A percentile compares a stretch with the other conserved stretches of the same genome.
Conservation (phyloP, 2,797 vertebrate species). For the Acipenser transmontanus region DNA sequence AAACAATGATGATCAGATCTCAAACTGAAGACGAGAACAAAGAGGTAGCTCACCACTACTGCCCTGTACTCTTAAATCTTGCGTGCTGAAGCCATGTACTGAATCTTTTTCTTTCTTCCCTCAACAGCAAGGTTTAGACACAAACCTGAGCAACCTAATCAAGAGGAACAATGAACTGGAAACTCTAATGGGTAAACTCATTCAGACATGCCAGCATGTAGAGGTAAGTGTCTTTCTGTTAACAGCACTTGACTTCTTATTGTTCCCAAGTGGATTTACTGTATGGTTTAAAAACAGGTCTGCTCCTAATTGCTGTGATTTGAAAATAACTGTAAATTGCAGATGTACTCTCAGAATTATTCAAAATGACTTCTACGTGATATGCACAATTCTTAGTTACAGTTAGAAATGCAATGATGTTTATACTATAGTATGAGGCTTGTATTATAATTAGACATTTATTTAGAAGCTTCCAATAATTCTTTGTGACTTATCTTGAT, state of each 20-base stretch:
- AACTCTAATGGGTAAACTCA: slow-evolving; percentile 87
- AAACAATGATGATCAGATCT: slow-evolving; percentile 41
- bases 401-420: too few relatives aligned
- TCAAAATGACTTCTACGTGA: too few relatives aligned
- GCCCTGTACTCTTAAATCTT: slow-evolving; percentile 29
- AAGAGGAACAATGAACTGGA: slow-evolving; percentile 94
- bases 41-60: slow-evolving; percentile 42
- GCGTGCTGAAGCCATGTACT: slow-evolving; percentile 28
- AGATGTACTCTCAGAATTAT: too few relatives aligned
- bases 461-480: too few relatives aligned
- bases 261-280: too few relatives aligned
- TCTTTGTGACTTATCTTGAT: too few relatives aligned
- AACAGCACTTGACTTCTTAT: not conserved
- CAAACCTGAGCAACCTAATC: slow-evolving; percentile 82
- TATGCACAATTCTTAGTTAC: too few relatives aligned
- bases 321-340: too few relatives aligned
- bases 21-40: slow-evolving; percentile 33
- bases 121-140: slow-evolving; percentile 84
- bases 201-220: slow-evolving; percentile 92
- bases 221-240: slow-evolving; percentile 69
- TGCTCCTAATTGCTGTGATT: too few relatives aligned
- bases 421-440: too few relatives aligned
- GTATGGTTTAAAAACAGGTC: too few relatives aligned
- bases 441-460: too few relatives aligned
- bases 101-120: slow-evolving; percentile 24